Base-by-base conservation (phyloP, 2,888 invertebrate genomes). In the Drosophila sordidapex region DNA sequence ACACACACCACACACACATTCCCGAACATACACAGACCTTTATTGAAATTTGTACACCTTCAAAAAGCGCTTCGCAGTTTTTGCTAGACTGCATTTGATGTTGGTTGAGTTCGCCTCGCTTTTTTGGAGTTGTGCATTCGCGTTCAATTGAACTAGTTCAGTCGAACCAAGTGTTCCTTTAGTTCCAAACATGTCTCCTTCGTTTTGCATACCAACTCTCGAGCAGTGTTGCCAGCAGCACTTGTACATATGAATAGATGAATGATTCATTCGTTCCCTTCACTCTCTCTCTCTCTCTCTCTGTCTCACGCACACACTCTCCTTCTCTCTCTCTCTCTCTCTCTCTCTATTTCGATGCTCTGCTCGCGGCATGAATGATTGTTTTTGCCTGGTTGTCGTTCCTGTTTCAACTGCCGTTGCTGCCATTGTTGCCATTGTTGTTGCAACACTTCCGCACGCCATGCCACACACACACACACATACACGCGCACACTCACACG, bases 391-490 rank as follows among this genome's bases (percentile, higher is more conserved):
- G 33, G 46, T 69, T 58, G 58, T 56, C 21, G 78, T 51, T 57
- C 33, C 54, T 62, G 64, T 51, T 61, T 27, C 53, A 64, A 64
- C 33, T 60, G 59, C 51, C 76, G 71, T 65, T 61, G 49, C 21
- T 60, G 38, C 35, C 40, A 51, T 35, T 36, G 52, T 62, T 59
- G 49, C 48, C 57, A 48, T 51, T 70, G 66, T 76, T 81, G 76
- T 74, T 80, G 73, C 78, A 88, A 63, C 69, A 73, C 74, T 57
- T 71, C 70, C 76, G 64, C 60, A 68, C 57, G 52, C 57, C 35
- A 57, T 54, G 48, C 51, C 49, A 68, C 58, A 56, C 57, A 59
- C 61, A 40, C 43, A 40, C 61, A 54, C 56, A 61, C 69, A 57
- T 38, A 43, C 66, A 64, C 59, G 64, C 58, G 60, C 29, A 48